Evolutionary conservation across 2,888 invertebrate genomes (phyloP).

Genomic region (Apeira syringaria): DNA sequence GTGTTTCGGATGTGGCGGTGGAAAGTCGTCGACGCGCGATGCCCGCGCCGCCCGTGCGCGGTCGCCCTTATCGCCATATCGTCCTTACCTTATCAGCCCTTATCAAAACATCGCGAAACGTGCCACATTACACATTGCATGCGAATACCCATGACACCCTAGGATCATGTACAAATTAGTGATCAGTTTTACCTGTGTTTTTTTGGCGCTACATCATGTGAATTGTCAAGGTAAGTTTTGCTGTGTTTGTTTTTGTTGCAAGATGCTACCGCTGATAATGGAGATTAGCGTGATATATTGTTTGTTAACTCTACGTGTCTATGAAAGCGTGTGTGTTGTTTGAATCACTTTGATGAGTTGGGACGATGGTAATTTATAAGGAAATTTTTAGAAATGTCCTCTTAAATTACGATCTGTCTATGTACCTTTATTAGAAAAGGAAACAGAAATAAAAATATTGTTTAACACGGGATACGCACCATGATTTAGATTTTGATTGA

Average conservation of each 20-base stretch:
- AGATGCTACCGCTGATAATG: slow-evolving; percentile 22
- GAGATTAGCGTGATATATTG: slow-evolving; percentile 3
- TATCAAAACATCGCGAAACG: slow-evolving; percentile 78
- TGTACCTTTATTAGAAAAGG: too few species aligned
- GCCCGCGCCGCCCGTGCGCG: slow-evolving; percentile 41
- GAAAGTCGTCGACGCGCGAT: slow-evolving; percentile 57
- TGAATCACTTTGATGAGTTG: slow-evolving; percentile 7
- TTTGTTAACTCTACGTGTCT: slow-evolving; percentile 9
- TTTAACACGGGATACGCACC: too few species aligned
- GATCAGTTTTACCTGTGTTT: slow-evolving; percentile 53
- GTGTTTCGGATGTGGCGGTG: slow-evolving; percentile 64
- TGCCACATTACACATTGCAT: slow-evolving; percentile 44
- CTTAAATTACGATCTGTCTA: too few species aligned
- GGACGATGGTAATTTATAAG: too few species aligned
- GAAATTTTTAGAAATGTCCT: too few species aligned
- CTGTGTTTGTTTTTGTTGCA: slow-evolving; percentile 28
- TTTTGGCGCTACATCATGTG: slow-evolving; percentile 50
- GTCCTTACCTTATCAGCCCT: slow-evolving; percentile 74
- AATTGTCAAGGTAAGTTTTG: slow-evolving; percentile 64
- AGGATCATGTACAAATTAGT: slow-evolving; percentile 60
- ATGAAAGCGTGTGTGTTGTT: slow-evolving; percentile 5
- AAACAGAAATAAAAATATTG: too few species aligned
- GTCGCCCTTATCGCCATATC: slow-evolving; percentile 62
- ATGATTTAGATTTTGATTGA: too few species aligned
- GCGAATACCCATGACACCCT: slow-evolving; percentile 56